Evolutionary conservation across 2,113 vertebrate genomes (phyloP).

Genomic region (Campylomormyrus numenius): DNA sequence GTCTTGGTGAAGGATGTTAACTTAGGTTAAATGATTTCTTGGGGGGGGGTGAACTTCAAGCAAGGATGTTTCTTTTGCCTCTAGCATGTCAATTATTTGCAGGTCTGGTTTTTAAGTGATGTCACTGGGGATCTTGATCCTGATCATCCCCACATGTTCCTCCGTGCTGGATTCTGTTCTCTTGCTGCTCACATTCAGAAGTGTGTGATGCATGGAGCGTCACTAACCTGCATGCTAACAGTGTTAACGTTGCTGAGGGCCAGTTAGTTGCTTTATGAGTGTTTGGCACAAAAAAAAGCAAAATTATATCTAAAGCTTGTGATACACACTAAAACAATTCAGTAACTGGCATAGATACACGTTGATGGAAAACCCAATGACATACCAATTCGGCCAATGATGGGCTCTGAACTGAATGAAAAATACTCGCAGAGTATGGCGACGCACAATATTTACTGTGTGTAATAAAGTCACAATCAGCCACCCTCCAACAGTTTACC

Average conservation of each 20-base stretch:
- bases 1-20: slow-evolving; percentile 35
- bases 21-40: slow-evolving; percentile 28
- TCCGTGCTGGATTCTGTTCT: background rate
- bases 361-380: background rate
- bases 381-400: background rate
- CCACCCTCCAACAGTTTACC: background rate
- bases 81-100: slow-evolving; percentile 45
- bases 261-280: background rate
- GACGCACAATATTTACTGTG: background rate
- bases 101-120: slow-evolving; percentile 38
- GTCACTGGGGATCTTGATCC: slow-evolving; percentile 39
- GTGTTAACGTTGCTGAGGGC: background rate
- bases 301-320: background rate
- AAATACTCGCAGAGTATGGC: background rate
- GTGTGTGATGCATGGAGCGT: background rate
- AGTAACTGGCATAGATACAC: background rate
- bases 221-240: background rate
- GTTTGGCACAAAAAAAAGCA: background rate
- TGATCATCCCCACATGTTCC: slow-evolving; percentile 50
- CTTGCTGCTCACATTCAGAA: background rate
- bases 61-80: slow-evolving; percentile 29
- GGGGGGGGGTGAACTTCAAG: slow-evolving; percentile 31
- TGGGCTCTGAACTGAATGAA: background rate
- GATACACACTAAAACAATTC: background rate
- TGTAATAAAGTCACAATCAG: background rate